Conservation (phyloP, 2,797 vertebrate species). For the Podargus strigoides region DNA sequence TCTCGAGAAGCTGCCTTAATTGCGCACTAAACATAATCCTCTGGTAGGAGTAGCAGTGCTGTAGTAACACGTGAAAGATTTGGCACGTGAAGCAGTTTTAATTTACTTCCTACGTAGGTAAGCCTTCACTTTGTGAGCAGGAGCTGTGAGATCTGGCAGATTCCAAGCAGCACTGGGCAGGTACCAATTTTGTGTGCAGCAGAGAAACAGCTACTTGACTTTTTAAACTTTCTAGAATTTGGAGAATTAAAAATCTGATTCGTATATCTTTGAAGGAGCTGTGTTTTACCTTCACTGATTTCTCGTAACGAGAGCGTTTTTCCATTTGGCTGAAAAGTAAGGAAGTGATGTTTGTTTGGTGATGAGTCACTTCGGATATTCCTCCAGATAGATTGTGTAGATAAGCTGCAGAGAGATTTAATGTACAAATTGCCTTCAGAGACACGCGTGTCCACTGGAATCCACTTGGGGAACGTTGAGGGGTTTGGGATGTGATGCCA, state of each 20-base stretch:
- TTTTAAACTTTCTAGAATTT: neutral
- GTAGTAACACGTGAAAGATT: neutral
- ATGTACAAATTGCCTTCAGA: slow-evolving; percentile 57
- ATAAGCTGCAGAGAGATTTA: slow-evolving; percentile 27
- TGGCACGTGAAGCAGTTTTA: neutral
- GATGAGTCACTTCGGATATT: slow-evolving; percentile 49
- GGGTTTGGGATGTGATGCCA: neutral
- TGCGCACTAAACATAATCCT: slow-evolving; percentile 11
- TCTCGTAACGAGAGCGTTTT: neutral
- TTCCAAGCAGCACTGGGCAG: neutral
- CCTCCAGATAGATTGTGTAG: slow-evolving; percentile 27
- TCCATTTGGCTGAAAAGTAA: slow-evolving; percentile 12
- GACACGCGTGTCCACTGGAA: slow-evolving; percentile 36
- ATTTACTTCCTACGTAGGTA: neutral
- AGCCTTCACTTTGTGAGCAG: neutral
- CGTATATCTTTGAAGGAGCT: neutral
- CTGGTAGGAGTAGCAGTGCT: slow-evolving; percentile 42
- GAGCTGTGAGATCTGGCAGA: neutral
- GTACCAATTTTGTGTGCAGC: neutral
- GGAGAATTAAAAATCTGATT: neutral
- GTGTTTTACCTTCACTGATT: neutral
- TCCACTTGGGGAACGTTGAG: slow-evolving; percentile 13
- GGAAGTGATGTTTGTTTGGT: neutral
- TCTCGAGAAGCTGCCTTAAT: slow-evolving; percentile 44
- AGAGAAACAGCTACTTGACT: neutral